Conservation (phyloP, 1,140 invertebrate genomes). For the Tribolium madens region DNA sequence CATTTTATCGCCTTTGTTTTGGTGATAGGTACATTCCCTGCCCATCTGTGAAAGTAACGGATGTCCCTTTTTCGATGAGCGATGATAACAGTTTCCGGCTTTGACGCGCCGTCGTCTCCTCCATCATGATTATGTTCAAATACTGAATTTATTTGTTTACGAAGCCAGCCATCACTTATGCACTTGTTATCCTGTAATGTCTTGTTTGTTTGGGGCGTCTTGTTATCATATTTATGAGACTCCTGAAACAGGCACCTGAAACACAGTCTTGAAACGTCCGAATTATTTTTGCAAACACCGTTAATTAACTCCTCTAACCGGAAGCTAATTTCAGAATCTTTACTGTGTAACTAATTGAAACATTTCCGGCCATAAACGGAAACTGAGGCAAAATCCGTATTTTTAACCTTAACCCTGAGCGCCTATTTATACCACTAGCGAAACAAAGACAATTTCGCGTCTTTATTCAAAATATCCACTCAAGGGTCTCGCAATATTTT, state of each 20-base stretch:
- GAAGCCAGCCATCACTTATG: conserved; percentile 1
- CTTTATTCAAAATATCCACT: neutral
- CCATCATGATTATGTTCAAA: conserved; percentile 7
- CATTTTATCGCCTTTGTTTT: conserved; percentile 4
- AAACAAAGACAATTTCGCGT: neutral
- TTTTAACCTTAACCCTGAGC: conserved; percentile 31
- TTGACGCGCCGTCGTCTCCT: conserved; percentile 17
- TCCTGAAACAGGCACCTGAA: neutral
- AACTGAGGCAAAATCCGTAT: conserved; percentile 14
- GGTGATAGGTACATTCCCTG: neutral
- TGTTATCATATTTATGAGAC: conserved; percentile 18
- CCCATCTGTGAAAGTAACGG: conserved; percentile 18
- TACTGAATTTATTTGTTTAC: conserved; percentile 22
- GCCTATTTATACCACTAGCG: neutral
- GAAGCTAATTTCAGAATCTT: conserved; percentile 34
- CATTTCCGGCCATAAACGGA: conserved; percentile 29
- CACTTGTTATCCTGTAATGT: conserved; percentile 12
- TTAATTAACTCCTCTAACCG: conserved; percentile 2
- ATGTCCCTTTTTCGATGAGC: conserved; percentile 20
- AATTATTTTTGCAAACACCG: conserved; percentile 22
- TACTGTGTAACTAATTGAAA: conserved; percentile 17
- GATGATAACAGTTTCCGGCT: conserved; percentile 26
- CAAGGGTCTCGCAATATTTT: conserved; percentile 1
- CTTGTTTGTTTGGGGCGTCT: conserved; percentile 2
- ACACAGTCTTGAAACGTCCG: neutral